Evolutionary conservation across 92 coral and sea anemone species (phyloP), one percentile per base, ranked within the genome.

Genomic region (Actinernus sp.): DNA sequence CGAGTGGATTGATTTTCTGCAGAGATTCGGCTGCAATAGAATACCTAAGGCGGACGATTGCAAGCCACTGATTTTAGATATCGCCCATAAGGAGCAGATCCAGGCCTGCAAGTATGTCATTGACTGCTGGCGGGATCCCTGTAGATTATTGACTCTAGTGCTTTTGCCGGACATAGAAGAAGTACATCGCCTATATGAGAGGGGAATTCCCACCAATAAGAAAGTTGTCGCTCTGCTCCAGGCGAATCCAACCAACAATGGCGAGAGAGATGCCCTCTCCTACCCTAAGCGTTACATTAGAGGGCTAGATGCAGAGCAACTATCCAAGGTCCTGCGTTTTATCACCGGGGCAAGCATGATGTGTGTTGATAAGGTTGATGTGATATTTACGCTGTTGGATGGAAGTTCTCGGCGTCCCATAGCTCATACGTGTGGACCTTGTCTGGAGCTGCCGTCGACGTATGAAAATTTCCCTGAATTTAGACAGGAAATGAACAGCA

Each of bases 81-180:
- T 83, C 3, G 84, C 74, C 55, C 84, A 83, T 50, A 83, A 83
- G 56, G 89, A 83, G 64, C 60, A 57, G 17, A 54, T 82, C 22
- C 89, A 82, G 52, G 48, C 55, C 31, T 14, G 61, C 26, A 44
- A 74, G 28, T 57, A 29, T 52, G 50, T 82, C 27, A 74, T 82
- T 23, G 88, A 73, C 49, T 33, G 88, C 52, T 82, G 65, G 71
- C 58, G 54, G 30, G 48, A 2, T 14, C 73, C 45, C 26, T 62
- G 23, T 25, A 50, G 58, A 21, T 33, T 49, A 22, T 24, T n/a
- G n/a, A n/a, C n/a, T n/a, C n/a, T n/a, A n/a, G n/a, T n/a, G n/a
- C n/a, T n/a, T n/a, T n/a, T n/a, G n/a, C n/a, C n/a, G n/a, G n/a
- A n/a, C n/a, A n/a, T n/a, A n/a, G n/a, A n/a, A n/a, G n/a, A n/a